Percentiles rank a stretch among this genome's conserved stretches.
Evolutionary conservation across 2,888 invertebrate genomes (phyloP).

Genomic region (Hypomecis punctinalis): DNA sequence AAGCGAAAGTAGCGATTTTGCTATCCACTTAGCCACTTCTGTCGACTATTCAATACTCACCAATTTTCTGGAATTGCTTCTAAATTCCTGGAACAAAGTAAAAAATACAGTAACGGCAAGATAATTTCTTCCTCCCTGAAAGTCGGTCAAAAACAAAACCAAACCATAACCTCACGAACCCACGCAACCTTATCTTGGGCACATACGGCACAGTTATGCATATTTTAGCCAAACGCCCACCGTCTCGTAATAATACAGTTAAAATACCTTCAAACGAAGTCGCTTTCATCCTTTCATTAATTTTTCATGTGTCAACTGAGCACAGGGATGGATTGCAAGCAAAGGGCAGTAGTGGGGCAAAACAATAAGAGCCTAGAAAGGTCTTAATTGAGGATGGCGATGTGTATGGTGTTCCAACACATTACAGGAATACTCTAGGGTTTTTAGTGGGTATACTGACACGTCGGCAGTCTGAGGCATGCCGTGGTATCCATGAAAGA

Average conservation of each 20-base stretch:
- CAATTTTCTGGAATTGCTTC: too few species aligned
- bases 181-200: constrained; percentile 1
- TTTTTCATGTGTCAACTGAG: constrained; percentile 41
- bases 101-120: too few species aligned
- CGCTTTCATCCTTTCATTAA: constrained; percentile 38
- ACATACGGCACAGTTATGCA: constrained; percentile 16
- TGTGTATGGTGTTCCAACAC: too few species aligned
- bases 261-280: constrained; percentile 29
- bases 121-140: not conserved
- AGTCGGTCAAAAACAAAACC: not conserved
- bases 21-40: too few species aligned
- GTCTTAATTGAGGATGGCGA: too few species aligned
- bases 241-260: constrained; percentile 36
- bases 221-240: constrained; percentile 23
- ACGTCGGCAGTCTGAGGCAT: too few species aligned
- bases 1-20: too few species aligned
- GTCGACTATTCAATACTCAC: too few species aligned
- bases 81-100: too few species aligned
- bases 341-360: not conserved
- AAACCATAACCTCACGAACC: not conserved
- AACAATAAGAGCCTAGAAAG: not conserved
- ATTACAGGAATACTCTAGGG: too few species aligned
- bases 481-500: too few species aligned
- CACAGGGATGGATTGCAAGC: constrained; percentile 16
- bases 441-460: too few species aligned